Base-by-base conservation (phyloP, 1,140 invertebrate species). In the Pseudomyrmex sp. region DNA sequence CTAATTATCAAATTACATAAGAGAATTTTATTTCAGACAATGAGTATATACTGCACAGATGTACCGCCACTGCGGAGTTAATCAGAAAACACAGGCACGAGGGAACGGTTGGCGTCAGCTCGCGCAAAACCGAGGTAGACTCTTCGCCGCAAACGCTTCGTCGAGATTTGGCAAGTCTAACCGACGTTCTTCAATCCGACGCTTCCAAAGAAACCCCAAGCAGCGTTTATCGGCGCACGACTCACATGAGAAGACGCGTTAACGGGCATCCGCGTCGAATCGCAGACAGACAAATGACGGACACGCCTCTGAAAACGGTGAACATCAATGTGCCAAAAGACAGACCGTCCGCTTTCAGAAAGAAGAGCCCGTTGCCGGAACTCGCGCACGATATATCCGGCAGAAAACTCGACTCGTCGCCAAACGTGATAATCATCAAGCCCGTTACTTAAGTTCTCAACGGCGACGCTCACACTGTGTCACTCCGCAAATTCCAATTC, bases 31-130 rank as follows among this genome's bases (percentile, higher is more conserved):
- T 83, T 75, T 8, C 73, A 93, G 92, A 61, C 73, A 86, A 89
- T n/a, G 91, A 92, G 62, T 93, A 87, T 56, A 88, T 93, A 72
- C 82, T 93, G 7, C 89, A 88, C n/a, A 93, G 88, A 70, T 93
- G 92, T 26, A 90, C 84, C 66, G 91, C 92, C 72, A 93, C 82
- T n/a, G 91, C 84, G 15, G 87, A 92, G 73, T 89, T 93, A 73
- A 90, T 88, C 35, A 90, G 89, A 82, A 92, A 86, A 70, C 84
- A 91, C 18, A 80, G 82, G 52, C 91, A 88, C 23, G 79, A 85
- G 10, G 76, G 65, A 15, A 13, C 15, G n/a, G 5, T 18, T n/a
- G 61, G 15, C 20, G 15, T 56, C 7, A 87, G 52, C 23, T 70
- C 18, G 5, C 77, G 77, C 26, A 82, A 70, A 54, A 0, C 44